phyloP scores from a whole-genome alignment of 2,797 vertebrate species.

The Hylomyscus alleni region DNA sequence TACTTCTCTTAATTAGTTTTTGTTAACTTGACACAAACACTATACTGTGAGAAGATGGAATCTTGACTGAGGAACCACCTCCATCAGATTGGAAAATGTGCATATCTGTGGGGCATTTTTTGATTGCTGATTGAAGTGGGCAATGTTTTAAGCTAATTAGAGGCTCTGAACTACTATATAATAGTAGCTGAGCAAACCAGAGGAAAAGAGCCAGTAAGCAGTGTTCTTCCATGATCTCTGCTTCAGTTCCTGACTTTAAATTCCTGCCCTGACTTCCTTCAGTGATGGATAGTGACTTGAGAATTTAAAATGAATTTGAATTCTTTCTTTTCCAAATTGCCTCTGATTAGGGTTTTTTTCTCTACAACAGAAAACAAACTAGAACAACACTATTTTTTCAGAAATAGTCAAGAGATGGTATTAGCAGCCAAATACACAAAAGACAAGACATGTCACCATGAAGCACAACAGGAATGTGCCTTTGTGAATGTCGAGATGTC shows the following conservation, averaged over 20 bases:
- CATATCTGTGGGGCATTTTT: not conserved
- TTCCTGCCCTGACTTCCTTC: not conserved
- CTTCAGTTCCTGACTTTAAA: not conserved
- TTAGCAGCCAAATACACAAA: slow-evolving; percentile 22
- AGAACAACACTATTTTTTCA: slow-evolving; percentile 6
- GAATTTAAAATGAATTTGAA: not conserved
- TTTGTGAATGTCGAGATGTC: not conserved
- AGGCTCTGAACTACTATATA: not conserved
- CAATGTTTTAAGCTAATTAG: not conserved
- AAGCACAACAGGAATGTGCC: not conserved
- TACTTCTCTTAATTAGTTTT: not conserved
- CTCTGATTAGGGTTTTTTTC: not conserved
- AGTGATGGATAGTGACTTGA: not conserved
- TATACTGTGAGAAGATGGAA: not conserved
- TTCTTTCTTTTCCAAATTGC: not conserved
- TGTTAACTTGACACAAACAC: not conserved
- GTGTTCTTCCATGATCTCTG: not conserved
- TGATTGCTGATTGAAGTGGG: not conserved
- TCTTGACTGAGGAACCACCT: not conserved
- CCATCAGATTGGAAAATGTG: not conserved
- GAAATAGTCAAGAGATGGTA: slow-evolving; percentile 25
- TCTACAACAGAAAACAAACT: not conserved
- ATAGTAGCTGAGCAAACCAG: not conserved
- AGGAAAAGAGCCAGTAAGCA: not conserved
- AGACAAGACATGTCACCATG: not conserved